Conservation (phyloP, 1,140 invertebrate genomes). For the Lepidurus couesii region DNA sequence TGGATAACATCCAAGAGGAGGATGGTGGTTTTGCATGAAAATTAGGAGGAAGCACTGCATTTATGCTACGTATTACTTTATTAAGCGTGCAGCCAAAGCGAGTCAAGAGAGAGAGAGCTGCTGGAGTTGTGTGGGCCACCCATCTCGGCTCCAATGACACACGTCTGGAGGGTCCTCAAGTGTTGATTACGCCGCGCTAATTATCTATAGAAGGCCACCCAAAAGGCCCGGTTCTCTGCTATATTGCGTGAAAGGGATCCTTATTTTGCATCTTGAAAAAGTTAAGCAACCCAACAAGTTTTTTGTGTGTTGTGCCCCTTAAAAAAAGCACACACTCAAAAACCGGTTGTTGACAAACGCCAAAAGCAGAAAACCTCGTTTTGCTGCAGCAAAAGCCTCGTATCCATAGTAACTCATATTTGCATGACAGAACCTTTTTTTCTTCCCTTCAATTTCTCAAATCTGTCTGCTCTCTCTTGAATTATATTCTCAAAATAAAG, state of each 20-base stretch:
- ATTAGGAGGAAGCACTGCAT: background rate
- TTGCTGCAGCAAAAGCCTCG: background rate
- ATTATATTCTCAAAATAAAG: no score
- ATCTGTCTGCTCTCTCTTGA: background rate
- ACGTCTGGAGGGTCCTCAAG: conserved; percentile 20
- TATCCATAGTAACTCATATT: background rate
- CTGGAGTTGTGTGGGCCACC: background rate
- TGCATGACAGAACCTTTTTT: background rate
- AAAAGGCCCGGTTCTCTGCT: conserved; percentile 6
- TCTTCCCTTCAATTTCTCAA: background rate
- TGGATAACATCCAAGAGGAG: background rate
- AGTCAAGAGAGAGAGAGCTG: background rate
- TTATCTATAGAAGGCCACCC: conserved; percentile 18
- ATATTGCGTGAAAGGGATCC: background rate
- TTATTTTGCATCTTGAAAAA: background rate
- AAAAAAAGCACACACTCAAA: background rate
- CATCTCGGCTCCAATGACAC: conserved; percentile 12
- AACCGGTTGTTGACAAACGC: conserved; percentile 21
- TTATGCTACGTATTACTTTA: background rate
- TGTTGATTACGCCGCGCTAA: conserved; percentile 21
- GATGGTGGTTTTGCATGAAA: background rate
- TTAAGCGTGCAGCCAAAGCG: background rate
- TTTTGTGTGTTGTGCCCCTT: background rate
- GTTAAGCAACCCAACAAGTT: background rate
- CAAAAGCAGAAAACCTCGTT: conserved; percentile 4